Evolutionary conservation across 2,113 vertebrate genomes (phyloP).

Genomic region (Laticauda colubrina): DNA sequence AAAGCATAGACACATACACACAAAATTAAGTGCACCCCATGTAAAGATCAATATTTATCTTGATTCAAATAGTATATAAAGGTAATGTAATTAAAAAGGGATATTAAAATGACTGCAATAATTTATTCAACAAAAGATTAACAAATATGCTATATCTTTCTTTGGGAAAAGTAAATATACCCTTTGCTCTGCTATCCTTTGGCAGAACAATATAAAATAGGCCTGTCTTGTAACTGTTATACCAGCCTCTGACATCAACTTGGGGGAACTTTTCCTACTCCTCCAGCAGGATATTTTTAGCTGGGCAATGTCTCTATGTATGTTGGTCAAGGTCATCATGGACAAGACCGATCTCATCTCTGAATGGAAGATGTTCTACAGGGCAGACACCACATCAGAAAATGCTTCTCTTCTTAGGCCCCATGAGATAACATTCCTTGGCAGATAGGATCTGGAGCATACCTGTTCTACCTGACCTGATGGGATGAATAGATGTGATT

Average conservation of each 20-base stretch:
- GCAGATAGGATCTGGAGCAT: background rate
- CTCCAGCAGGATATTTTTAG: background rate
- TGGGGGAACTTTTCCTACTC: background rate
- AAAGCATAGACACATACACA: background rate
- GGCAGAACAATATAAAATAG: background rate
- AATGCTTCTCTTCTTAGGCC: background rate
- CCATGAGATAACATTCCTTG: background rate
- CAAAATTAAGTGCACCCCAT: background rate
- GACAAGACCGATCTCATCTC: background rate
- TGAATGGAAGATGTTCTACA: background rate
- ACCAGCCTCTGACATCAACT: background rate
- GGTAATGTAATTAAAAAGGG: background rate
- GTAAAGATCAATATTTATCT: background rate
- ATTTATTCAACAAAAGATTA: background rate
- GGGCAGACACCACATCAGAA: background rate
- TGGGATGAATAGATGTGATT: background rate
- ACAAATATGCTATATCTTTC: background rate
- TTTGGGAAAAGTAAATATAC: background rate
- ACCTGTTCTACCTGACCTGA: background rate
- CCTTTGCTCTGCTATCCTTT: background rate
- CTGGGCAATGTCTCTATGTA: background rate
- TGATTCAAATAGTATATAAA: background rate
- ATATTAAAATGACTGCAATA: background rate
- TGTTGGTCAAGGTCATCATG: background rate
- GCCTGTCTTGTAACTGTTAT: background rate